A percentile compares a stretch with the other conserved stretches of the same genome.
Conservation (phyloP, 1,140 invertebrate species). For the Sitophilus oryzae region DNA sequence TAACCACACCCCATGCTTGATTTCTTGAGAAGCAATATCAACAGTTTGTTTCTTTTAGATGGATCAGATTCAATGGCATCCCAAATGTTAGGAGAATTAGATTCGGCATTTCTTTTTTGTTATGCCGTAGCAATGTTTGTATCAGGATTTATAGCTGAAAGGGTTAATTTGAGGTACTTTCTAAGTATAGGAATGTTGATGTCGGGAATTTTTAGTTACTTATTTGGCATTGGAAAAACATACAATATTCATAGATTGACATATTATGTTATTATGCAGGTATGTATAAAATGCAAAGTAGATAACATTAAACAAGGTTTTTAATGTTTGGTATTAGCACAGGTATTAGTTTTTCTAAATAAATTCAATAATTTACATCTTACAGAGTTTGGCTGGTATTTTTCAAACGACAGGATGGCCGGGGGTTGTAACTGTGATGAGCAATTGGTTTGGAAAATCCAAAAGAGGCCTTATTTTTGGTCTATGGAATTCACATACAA, state of each 20-base stretch:
- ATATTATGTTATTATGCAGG: slow-evolving; percentile 86
- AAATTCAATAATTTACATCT: background rate
- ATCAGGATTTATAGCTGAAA: slow-evolving; percentile 85
- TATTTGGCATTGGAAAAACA: slow-evolving; percentile 83
- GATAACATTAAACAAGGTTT: no score
- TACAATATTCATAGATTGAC: slow-evolving; percentile 76
- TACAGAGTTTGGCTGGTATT: slow-evolving; percentile 70
- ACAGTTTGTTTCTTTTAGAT: slow-evolving; percentile 56
- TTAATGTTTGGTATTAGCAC: no score
- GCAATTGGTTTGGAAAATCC: slow-evolving; percentile 92
- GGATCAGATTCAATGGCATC: slow-evolving; percentile 63
- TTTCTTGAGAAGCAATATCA: slow-evolving; percentile 3
- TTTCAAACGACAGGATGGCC: slow-evolving; percentile 88
- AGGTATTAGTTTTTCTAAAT: background rate
- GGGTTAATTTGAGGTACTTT: slow-evolving; percentile 87
- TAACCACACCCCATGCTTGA: no score
- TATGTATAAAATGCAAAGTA: slow-evolving; percentile 41
- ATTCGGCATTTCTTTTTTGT: slow-evolving; percentile 87
- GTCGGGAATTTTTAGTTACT: slow-evolving; percentile 80
- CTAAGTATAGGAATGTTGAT: slow-evolving; percentile 83
- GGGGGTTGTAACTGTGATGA: slow-evolving; percentile 86
- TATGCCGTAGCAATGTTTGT: slow-evolving; percentile 92
- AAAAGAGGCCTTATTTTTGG: slow-evolving; percentile 92
- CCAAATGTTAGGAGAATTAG: slow-evolving; percentile 78
- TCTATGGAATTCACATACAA: slow-evolving; percentile 95